These are phyloP conservation scores for Tapirus indicus DNA, from an alignment of 2,797 vertebrate species.

Conservation along the genomic window DNA sequence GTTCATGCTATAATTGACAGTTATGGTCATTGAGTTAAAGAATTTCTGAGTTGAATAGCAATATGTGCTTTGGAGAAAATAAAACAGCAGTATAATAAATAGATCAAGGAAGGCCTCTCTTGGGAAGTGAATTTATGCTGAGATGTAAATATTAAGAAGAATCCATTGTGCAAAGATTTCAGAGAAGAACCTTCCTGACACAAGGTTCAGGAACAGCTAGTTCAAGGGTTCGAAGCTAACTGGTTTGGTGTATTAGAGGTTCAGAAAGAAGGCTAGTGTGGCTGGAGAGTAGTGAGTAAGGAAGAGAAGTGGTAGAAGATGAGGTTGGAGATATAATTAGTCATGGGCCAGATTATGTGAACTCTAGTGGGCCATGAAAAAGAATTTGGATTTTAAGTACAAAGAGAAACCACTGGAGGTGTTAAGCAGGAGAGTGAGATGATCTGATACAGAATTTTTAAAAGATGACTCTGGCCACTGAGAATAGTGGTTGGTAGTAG, in stretches of 20 bases:
- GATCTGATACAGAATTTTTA: neutral
- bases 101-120: neutral
- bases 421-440: neutral
- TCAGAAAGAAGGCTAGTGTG: neutral
- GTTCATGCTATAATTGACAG: neutral
- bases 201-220: neutral
- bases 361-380: neutral
- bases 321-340: neutral
- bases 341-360: neutral
- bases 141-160: neutral
- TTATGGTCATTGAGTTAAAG: neutral
- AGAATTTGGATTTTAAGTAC: conserved; percentile 18
- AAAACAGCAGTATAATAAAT: neutral
- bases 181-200: neutral
- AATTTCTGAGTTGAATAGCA: conserved; percentile 13
- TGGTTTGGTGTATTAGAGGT: neutral
- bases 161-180: neutral
- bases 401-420: neutral
- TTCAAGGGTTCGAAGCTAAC: neutral
- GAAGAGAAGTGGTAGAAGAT: neutral
- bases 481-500: neutral
- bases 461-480: neutral
- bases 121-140: neutral
- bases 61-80: neutral
- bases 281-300: neutral